Percentiles rank a stretch among this genome's conserved stretches.
phyloP scores from a whole-genome alignment of 92 coral and sea anemone species.

The Umimayanthus kanabou region DNA sequence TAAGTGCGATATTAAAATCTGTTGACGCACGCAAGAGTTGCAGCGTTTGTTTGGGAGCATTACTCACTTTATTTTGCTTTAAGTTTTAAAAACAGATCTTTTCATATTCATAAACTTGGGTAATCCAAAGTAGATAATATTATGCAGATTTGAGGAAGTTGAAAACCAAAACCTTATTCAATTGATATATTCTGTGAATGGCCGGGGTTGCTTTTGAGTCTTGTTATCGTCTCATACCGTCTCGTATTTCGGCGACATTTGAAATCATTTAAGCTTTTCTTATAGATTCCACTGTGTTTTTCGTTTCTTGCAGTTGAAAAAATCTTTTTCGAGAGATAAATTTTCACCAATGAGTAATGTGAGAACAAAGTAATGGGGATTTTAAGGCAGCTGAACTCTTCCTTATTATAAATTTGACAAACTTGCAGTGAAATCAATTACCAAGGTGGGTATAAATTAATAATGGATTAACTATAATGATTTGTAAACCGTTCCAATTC shows the following conservation, averaged over 20 bases:
- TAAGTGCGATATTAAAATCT: neutral
- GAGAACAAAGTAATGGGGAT: slow-evolving; percentile 12
- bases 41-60: neutral
- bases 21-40: neutral
- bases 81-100: slow-evolving; percentile 6
- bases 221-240: neutral
- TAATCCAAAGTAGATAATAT: slow-evolving; percentile 11
- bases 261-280: neutral
- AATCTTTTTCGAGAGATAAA: neutral
- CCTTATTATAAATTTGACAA: slow-evolving; percentile 70
- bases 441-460: slow-evolving; percentile 76
- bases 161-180: slow-evolving; percentile 9
- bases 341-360: neutral
- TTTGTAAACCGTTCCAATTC: slow-evolving; percentile 92
- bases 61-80: slow-evolving; percentile 17
- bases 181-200: neutral
- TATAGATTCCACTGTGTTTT: neutral
- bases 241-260: slow-evolving; percentile 7
- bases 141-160: slow-evolving; percentile 37
- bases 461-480: slow-evolving; percentile 91
- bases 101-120: slow-evolving; percentile 23
- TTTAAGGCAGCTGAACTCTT: slow-evolving; percentile 65
- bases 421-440: slow-evolving; percentile 88
- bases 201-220: neutral
- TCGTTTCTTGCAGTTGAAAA: neutral